A percentile compares a stretch with the other conserved stretches of the same genome.
Evolutionary conservation across 53 echinoderm and acorn worm species (phyloP).

Genomic region (Echinarachnius parma): DNA sequence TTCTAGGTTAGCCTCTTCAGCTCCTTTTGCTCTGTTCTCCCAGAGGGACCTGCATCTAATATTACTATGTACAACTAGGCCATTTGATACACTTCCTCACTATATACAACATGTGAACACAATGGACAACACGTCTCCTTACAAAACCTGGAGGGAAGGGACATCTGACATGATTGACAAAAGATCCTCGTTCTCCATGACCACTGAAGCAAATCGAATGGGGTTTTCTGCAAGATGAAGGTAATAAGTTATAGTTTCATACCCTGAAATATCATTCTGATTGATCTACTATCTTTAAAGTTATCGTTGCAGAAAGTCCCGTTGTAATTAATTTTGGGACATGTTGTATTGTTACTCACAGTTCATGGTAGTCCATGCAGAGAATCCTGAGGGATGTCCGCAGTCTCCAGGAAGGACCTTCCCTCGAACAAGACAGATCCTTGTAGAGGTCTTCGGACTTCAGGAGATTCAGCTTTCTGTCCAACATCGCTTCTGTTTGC

Average conservation of each 20-base stretch:
- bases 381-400: conserved; percentile 46
- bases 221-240: neutral
- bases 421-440: conserved; percentile 47
- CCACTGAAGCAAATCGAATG: neutral
- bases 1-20: too few species aligned
- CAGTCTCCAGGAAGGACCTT: conserved; percentile 71
- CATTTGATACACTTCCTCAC: too few species aligned
- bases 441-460: neutral
- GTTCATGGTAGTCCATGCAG: conserved; percentile 57
- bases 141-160: too few species aligned
- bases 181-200: neutral
- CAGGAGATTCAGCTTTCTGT: neutral
- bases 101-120: too few species aligned
- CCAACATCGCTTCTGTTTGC: neutral
- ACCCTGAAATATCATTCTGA: too few species aligned
- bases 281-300: too few species aligned
- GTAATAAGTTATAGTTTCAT: neutral
- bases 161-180: neutral
- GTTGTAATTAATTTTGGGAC: neutral
- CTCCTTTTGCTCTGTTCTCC: too few species aligned
- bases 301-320: too few species aligned
- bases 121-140: too few species aligned
- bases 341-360: conserved; percentile 17
- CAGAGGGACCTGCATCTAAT: too few species aligned
- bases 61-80: too few species aligned